A percentile compares a stretch with the other conserved stretches of the same genome.
These are phyloP conservation scores for Pseudochirops corinnae DNA, from an alignment of 2,797 vertebrate species.

Conservation along the genomic window DNA sequence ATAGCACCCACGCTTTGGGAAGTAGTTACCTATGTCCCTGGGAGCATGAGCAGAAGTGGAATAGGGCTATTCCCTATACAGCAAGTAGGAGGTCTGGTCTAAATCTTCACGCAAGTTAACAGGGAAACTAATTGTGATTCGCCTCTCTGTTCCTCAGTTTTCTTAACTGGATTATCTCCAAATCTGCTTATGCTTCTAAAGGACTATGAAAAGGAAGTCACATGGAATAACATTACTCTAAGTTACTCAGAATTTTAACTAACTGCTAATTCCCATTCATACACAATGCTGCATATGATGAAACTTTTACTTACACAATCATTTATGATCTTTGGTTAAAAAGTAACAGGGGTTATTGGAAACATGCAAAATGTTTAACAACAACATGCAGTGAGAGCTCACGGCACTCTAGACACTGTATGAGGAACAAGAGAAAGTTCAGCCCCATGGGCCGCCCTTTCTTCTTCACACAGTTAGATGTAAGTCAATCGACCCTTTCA, in stretches of 20 bases:
- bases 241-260: neutral
- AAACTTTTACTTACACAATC: neutral
- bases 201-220: neutral
- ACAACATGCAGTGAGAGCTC: neutral
- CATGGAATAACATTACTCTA: neutral
- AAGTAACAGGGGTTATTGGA: neutral
- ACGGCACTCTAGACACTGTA: neutral
- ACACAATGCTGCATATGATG: neutral
- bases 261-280: neutral
- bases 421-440: neutral
- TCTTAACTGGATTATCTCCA: neutral
- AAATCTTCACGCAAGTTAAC: neutral
- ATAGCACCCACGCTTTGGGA: neutral
- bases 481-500: neutral
- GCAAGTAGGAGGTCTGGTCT: neutral
- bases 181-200: neutral
- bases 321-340: neutral
- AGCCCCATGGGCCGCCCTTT: neutral
- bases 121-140: neutral
- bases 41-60: neutral
- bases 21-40: neutral
- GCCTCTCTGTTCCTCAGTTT: neutral
- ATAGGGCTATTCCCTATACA: neutral
- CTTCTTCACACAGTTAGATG: neutral
- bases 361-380: neutral